Evolutionary conservation across 2,113 vertebrate genomes (phyloP).

Genomic region (Phycodurus eques): DNA sequence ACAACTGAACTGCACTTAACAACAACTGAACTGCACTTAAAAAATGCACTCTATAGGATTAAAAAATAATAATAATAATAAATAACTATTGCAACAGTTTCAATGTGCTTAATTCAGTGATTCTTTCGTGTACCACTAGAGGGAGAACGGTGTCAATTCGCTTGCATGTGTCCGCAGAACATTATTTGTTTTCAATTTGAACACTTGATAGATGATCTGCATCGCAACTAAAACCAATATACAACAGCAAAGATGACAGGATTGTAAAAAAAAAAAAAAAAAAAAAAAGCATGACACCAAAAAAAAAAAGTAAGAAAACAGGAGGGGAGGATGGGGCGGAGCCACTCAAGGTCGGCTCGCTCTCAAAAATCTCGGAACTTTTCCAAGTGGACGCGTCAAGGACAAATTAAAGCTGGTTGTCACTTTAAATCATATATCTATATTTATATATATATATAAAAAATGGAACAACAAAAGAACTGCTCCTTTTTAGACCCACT

Average conservation of each 20-base stretch:
- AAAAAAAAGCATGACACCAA: background rate
- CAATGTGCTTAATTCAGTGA: too few relatives aligned
- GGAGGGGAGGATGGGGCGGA: background rate
- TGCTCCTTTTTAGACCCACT: background rate
- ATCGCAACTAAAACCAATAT: too few relatives aligned
- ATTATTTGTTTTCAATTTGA: too few relatives aligned
- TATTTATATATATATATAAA: background rate
- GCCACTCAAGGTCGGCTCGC: slow-evolving; percentile 14
- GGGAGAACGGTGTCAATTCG: too few relatives aligned
- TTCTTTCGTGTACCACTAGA: too few relatives aligned
- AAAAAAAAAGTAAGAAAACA: background rate
- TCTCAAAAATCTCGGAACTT: background rate
- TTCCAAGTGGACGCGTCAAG: background rate
- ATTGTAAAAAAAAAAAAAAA: background rate
- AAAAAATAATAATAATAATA: too few relatives aligned
- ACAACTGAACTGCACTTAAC: too few relatives aligned
- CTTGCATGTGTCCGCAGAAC: too few relatives aligned
- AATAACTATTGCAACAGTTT: too few relatives aligned
- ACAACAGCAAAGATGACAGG: background rate
- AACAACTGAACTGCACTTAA: too few relatives aligned
- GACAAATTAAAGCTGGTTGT: background rate
- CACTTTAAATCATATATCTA: background rate
- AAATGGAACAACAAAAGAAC: background rate
- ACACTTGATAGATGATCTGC: too few relatives aligned
- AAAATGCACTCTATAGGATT: too few relatives aligned